These are phyloP conservation scores for Embidobia sp. DNA, from an alignment of 2,888 invertebrate genomes.

Conservation along the genomic window DNA sequence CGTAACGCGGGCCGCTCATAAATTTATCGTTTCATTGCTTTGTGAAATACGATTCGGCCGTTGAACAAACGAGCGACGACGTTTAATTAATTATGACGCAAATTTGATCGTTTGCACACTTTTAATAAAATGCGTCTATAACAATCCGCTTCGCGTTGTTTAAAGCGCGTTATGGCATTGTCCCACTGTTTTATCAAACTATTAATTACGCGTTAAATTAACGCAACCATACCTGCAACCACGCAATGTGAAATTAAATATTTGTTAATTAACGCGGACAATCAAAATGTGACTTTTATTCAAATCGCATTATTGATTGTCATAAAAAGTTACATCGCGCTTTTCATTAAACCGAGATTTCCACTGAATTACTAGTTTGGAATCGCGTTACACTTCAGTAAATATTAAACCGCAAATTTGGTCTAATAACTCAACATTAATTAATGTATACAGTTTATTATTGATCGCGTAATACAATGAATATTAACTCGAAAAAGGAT, in stretches of 20 bases:
- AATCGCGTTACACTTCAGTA: constrained; percentile 2
- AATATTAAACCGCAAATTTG: constrained; percentile 15
- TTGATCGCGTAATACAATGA: not conserved
- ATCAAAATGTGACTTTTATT: no score
- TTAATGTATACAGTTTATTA: constrained; percentile 21
- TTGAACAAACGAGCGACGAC: constrained; percentile 19
- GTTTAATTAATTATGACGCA: constrained; percentile 32
- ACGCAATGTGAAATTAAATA: no score
- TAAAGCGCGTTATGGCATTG: constrained; percentile 1
- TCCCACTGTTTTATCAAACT: no score
- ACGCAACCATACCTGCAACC: no score
- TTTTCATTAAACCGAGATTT: not conserved
- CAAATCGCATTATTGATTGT: no score
- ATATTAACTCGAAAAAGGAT: no score
- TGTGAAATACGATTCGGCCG: constrained; percentile 2
- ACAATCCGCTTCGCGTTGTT: not conserved
- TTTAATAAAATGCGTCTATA: constrained; percentile 5
- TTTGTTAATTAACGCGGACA: no score
- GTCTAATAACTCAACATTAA: constrained; percentile 14
- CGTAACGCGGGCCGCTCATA: not conserved
- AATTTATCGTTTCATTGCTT: constrained; percentile 21
- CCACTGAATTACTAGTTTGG: constrained; percentile 5
- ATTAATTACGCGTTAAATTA: no score
- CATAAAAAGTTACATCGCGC: no score
- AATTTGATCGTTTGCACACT: constrained; percentile 20